Conservation (phyloP, 2,888 invertebrate genomes). For the Torymus tubicola region DNA sequence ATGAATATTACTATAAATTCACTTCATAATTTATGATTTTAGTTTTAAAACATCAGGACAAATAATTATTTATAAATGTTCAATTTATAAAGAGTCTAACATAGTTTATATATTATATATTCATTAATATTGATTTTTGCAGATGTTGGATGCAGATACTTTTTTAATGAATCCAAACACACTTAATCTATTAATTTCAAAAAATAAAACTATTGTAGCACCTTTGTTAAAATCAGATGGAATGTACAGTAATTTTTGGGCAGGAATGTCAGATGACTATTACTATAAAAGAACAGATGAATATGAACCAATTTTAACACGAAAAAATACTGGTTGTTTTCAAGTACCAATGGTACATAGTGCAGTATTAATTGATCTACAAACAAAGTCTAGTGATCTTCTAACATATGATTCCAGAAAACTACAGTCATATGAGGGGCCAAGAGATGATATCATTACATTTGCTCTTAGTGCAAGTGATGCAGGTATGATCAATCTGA, state of each 20-base stretch:
- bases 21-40: slow-evolving; percentile 10
- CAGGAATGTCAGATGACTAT: slow-evolving; percentile 91
- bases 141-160: slow-evolving; percentile 92
- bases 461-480: slow-evolving; percentile 90
- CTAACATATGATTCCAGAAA: slow-evolving; percentile 86
- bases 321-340: slow-evolving; percentile 85
- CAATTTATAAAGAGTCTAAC: not conserved
- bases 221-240: slow-evolving; percentile 93
- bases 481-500: slow-evolving; percentile 29
- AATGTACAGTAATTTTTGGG: slow-evolving; percentile 97
- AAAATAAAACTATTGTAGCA: slow-evolving; percentile 83
- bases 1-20: slow-evolving; percentile 5
- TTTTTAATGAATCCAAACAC: slow-evolving; percentile 84
- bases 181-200: slow-evolving; percentile 81
- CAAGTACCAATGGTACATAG: slow-evolving; percentile 94
- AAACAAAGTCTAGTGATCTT: slow-evolving; percentile 78
- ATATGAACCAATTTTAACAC: slow-evolving; percentile 87
- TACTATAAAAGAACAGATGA: slow-evolving; percentile 90
- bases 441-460: slow-evolving; percentile 93
- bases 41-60: not conserved
- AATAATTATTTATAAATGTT: slow-evolving; percentile 5
- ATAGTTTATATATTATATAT: not conserved
- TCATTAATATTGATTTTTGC: slow-evolving; percentile 67
- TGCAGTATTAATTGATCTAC: slow-evolving; percentile 88
- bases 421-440: slow-evolving; percentile 83